phyloP scores from a whole-genome alignment of 2,797 vertebrate species.

The Craterocephalus amniculus region DNA sequence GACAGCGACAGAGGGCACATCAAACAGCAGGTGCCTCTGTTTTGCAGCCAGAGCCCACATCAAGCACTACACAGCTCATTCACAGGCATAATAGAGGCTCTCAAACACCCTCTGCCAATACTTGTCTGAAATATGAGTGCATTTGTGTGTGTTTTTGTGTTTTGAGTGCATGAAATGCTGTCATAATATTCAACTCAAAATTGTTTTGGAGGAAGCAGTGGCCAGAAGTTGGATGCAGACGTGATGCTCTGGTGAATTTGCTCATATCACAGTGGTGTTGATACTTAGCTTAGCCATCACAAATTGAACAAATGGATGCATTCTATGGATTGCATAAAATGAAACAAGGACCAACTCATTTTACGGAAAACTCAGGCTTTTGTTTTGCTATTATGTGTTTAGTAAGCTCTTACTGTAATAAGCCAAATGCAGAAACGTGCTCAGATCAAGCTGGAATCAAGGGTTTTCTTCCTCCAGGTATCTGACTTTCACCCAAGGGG shows the following conservation, averaged over 20 bases:
- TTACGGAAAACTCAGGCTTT: neutral
- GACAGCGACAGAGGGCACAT: constrained; percentile 69
- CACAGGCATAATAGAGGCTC: constrained; percentile 71
- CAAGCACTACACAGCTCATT: constrained; percentile 72
- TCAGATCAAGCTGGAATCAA: neutral
- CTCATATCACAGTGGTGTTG: neutral
- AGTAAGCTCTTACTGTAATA: neutral
- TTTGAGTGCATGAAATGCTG: constrained; percentile 31
- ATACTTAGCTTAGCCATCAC: constrained; percentile 8
- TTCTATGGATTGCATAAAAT: neutral
- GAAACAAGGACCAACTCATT: neutral
- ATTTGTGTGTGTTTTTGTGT: constrained; percentile 39
- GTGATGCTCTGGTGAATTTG: constrained; percentile 20
- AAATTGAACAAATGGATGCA: constrained; percentile 9
- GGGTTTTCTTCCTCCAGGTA: constrained; percentile 22
- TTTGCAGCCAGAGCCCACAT: constrained; percentile 67
- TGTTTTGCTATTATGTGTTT: no score
- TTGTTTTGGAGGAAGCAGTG: constrained; percentile 43
- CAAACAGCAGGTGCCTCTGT: constrained; percentile 66
- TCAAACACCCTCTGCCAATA: constrained; percentile 66
- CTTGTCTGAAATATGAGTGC: constrained; percentile 57
- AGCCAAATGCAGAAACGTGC: constrained; percentile 1
- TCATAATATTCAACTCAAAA: constrained; percentile 42
- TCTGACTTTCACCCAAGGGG: constrained; percentile 42
- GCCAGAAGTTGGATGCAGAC: constrained; percentile 32